Evolutionary conservation across 2,888 invertebrate genomes (phyloP), one percentile per base, ranked within the genome.

Genomic region (Oligia fasciuncula): DNA sequence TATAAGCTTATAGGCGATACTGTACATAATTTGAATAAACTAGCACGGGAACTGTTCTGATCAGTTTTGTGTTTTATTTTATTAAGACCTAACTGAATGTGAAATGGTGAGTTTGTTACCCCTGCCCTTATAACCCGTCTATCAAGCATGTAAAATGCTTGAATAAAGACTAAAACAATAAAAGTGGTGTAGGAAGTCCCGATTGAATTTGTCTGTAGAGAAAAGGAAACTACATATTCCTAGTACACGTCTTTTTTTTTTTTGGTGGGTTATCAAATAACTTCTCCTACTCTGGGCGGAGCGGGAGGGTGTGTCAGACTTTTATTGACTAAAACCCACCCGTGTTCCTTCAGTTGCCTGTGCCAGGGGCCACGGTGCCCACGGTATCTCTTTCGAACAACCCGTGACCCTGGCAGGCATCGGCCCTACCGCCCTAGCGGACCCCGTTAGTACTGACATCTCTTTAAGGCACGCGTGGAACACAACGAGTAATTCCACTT

Each of bases 11-110:
- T 92, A 91, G 93, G 93, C 93, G 91, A 93, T 93, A 93, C 92
- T 96, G 95, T 96, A 96, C 93, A 95, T 92, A 91, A 91, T 93
- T 94, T 93, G 91, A 96, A 95, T 94, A 95, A 95, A 95, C 91
- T 93, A 94, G 93, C 94, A 94, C 93, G 91, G 91, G 93, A 94
- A 94, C 95, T 95, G 95, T 95, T 95, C 93, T 94, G 93, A 93
- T 91, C 92, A 92, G 85, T 76, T 77, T 85, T 87, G 88, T 88
- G 90, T 94, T 93, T 93, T 89, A 92, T 92, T 92, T 79, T 8
- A 13, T 6, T 49, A 35, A 54, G 14, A 35, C 51, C 51, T 69
- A 13, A 35, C 5, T 51, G 19, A 3, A 0, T 23, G 35, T 29
- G 13, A 2, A 49, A 5, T 19, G 2, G 35, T 35, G 29, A 29